phyloP scores from a whole-genome alignment of 2,113 vertebrate species.

The Ceuthmochares aereus region DNA sequence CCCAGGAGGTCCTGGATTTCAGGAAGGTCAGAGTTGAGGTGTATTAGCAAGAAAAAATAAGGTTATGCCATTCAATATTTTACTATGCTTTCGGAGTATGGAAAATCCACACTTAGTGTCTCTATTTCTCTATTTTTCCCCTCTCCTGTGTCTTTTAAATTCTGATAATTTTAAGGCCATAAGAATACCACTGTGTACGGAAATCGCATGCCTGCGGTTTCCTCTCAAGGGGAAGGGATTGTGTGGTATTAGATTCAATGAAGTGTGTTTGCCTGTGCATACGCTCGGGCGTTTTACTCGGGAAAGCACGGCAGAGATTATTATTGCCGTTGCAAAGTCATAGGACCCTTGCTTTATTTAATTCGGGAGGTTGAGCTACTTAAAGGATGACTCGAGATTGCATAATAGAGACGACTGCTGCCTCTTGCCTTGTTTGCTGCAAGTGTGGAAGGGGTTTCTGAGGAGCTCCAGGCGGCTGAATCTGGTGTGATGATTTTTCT shows the following conservation, averaged over 20 bases:
- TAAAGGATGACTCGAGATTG: neutral
- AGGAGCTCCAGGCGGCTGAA: neutral
- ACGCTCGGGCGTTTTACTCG: neutral
- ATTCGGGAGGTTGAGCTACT: neutral
- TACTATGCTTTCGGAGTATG: neutral
- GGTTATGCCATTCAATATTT: neutral
- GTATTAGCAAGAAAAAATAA: constrained; percentile 63
- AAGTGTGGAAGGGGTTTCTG: neutral
- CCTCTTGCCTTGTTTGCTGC: neutral
- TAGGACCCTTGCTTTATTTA: neutral
- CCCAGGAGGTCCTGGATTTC: constrained; percentile 58
- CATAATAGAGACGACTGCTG: neutral
- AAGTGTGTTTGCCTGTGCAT: neutral
- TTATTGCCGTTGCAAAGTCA: neutral
- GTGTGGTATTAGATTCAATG: neutral
- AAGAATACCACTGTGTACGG: neutral
- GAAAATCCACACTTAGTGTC: constrained; percentile 23
- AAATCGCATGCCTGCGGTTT: neutral
- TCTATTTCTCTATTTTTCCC: neutral
- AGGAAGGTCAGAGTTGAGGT: constrained; percentile 69
- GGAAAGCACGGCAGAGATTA: neutral
- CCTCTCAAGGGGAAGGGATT: neutral
- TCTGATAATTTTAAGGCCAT: neutral
- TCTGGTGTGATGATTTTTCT: neutral
- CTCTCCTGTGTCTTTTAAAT: neutral